Evolutionary conservation across 2,888 invertebrate genomes (phyloP).

Genomic region (Cancer borealis): DNA sequence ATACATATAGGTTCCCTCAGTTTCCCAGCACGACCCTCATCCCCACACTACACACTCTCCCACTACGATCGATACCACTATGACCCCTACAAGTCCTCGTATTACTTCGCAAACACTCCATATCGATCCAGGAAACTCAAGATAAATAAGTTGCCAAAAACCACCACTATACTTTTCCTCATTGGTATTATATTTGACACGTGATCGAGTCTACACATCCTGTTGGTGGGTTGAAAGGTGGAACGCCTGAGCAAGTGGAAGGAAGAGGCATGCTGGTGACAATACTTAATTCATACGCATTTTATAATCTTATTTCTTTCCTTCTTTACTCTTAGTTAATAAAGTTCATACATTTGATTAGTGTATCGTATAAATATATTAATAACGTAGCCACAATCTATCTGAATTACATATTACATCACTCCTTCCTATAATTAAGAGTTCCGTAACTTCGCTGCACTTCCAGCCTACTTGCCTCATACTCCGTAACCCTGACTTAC

Average conservation of each 20-base stretch:
- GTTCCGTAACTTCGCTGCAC: not conserved
- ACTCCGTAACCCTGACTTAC: not conserved
- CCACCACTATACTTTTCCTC: not conserved
- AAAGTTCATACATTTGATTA: not conserved
- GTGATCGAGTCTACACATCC: not conserved
- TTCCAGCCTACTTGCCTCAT: not conserved
- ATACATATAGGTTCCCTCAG: not conserved
- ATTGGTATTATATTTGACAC: not conserved
- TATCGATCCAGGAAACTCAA: not conserved
- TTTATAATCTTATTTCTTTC: not conserved
- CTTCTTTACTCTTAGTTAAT: not conserved
- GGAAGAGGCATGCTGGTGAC: not conserved
- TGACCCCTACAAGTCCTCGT: not conserved
- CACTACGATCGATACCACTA: not conserved
- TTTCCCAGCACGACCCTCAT: constrained; percentile 27
- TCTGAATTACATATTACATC: not conserved
- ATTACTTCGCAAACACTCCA: not conserved
- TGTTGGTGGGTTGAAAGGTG: not conserved
- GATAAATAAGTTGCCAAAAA: not conserved
- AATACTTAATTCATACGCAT: not conserved
- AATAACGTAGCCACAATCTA: not conserved
- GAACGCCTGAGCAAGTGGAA: not conserved
- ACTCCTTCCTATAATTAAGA: not conserved
- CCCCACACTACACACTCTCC: not conserved
- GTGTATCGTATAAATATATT: not conserved